Evolutionary conservation across 2,888 invertebrate genomes (phyloP).

Genomic region (Nymphalis c-album): DNA sequence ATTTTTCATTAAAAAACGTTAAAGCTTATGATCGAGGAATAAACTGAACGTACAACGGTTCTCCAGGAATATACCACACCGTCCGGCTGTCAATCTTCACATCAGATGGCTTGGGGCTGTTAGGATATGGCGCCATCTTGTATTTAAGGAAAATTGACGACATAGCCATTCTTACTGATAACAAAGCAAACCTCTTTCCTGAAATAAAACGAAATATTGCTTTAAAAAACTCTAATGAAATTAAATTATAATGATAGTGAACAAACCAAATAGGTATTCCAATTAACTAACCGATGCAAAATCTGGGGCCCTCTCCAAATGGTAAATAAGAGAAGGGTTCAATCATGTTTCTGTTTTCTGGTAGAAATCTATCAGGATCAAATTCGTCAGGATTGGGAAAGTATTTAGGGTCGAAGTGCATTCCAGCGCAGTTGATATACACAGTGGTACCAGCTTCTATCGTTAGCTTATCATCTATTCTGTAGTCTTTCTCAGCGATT

Average conservation of each 20-base stretch:
- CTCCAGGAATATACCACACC: slow-evolving; percentile 44
- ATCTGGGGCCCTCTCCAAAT: slow-evolving; percentile 80
- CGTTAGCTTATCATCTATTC: slow-evolving; percentile 51
- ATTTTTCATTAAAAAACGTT: too few relatives aligned
- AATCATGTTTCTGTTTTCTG: slow-evolving; percentile 70
- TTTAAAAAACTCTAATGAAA: too few relatives aligned
- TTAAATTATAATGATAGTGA: too few relatives aligned
- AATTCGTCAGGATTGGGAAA: slow-evolving; percentile 77
- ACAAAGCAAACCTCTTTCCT: slow-evolving; percentile 51
- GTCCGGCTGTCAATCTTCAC: slow-evolving; percentile 42
- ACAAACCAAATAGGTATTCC: neutral
- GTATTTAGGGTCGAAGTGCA: slow-evolving; percentile 66
- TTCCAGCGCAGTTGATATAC: slow-evolving; percentile 49
- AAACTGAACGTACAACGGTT: slow-evolving; percentile 40
- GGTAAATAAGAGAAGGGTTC: slow-evolving; percentile 61
- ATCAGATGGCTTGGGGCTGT: slow-evolving; percentile 38
- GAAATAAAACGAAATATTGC: slow-evolving; percentile 17
- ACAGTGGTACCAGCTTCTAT: slow-evolving; percentile 51
- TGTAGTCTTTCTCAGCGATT: slow-evolving; percentile 46
- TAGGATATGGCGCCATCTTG: slow-evolving; percentile 37
- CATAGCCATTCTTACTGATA: slow-evolving; percentile 45
- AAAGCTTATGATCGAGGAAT: slow-evolving; percentile 27
- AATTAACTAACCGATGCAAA: slow-evolving; percentile 73
- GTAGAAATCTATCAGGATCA: slow-evolving; percentile 78
- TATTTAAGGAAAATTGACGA: slow-evolving; percentile 44